phyloP scores from a whole-genome alignment of 1,140 invertebrate genomes.

The Drosophila pseudoananassae region DNA sequence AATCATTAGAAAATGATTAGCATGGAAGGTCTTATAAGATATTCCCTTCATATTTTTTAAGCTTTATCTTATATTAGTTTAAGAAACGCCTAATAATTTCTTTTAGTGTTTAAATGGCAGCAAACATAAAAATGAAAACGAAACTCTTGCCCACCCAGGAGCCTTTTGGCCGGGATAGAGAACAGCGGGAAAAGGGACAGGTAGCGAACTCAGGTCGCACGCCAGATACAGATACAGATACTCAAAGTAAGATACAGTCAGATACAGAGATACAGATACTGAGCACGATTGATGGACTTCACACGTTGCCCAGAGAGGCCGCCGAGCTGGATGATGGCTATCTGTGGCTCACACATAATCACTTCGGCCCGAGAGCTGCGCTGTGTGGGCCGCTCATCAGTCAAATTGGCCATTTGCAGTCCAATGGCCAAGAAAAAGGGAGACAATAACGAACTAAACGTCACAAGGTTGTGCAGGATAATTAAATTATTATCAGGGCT shows the following conservation, averaged over 20 bases:
- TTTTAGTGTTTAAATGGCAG: slow-evolving; percentile 33
- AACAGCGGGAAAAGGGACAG: slow-evolving; percentile 9
- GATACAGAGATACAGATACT: slow-evolving; percentile 30
- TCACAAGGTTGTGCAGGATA: slow-evolving; percentile 28
- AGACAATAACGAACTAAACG: slow-evolving; percentile 52
- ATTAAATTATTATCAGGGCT: slow-evolving; percentile 38
- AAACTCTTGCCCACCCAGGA: slow-evolving; percentile 73
- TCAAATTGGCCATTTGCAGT: slow-evolving; percentile 68
- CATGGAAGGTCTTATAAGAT: no score
- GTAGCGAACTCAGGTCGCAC: slow-evolving; percentile 51
- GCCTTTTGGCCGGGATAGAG: slow-evolving; percentile 11
- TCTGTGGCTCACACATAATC: slow-evolving; percentile 62
- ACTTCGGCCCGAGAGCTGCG: slow-evolving; percentile 39
- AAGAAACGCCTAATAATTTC: neutral
- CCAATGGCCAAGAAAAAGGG: slow-evolving; percentile 40
- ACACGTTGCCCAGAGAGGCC: slow-evolving; percentile 26
- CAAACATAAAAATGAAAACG: slow-evolving; percentile 76
- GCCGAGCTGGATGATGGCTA: slow-evolving; percentile 56
- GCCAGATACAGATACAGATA: slow-evolving; percentile 47
- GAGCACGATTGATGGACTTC: slow-evolving; percentile 64
- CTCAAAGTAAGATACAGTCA: slow-evolving; percentile 28
- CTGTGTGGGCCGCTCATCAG: slow-evolving; percentile 77
- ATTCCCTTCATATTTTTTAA: no score
- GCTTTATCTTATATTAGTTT: neutral
- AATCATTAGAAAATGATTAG: no score